A percentile compares a stretch with the other conserved stretches of the same genome.
Conservation (phyloP, 2,113 vertebrate species). For the Amazona vittata region DNA sequence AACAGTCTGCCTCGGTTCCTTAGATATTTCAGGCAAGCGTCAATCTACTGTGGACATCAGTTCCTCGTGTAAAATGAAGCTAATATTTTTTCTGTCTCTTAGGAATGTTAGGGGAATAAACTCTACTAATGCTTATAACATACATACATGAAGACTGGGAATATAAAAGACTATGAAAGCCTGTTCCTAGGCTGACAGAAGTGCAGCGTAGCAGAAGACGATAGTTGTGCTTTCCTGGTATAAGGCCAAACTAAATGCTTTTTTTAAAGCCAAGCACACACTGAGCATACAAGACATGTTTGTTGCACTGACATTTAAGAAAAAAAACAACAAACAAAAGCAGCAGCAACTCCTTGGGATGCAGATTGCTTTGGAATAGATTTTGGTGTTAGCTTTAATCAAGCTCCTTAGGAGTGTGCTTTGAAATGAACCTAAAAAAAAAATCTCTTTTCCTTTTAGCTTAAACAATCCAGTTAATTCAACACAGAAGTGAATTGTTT, state of each 20-base stretch:
- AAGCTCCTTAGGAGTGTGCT: not conserved
- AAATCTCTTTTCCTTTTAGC: not conserved
- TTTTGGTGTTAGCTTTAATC: not conserved
- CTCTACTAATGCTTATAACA: not conserved
- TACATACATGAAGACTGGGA: not conserved
- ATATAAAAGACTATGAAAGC: not conserved
- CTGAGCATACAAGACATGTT: not conserved
- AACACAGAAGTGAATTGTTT: not conserved
- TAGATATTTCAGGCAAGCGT: not conserved
- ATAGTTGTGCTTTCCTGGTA: not conserved
- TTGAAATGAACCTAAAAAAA: not conserved
- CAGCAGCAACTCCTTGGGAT: not conserved
- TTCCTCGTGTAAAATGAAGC: not conserved
- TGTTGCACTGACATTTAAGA: not conserved
- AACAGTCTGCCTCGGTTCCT: not conserved
- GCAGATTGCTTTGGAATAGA: not conserved
- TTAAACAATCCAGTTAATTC: not conserved
- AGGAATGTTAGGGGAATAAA: not conserved
- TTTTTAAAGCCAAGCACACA: not conserved
- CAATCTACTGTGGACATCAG: not conserved
- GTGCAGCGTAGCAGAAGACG: conserved; percentile 14
- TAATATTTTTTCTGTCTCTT: not conserved
- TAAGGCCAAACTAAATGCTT: not conserved
- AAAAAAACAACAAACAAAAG: not conserved
- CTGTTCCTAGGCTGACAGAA: not conserved